These are phyloP conservation scores for Camponotus floridanus DNA, from an alignment of 1,140 invertebrate species.

Conservation along the genomic window DNA sequence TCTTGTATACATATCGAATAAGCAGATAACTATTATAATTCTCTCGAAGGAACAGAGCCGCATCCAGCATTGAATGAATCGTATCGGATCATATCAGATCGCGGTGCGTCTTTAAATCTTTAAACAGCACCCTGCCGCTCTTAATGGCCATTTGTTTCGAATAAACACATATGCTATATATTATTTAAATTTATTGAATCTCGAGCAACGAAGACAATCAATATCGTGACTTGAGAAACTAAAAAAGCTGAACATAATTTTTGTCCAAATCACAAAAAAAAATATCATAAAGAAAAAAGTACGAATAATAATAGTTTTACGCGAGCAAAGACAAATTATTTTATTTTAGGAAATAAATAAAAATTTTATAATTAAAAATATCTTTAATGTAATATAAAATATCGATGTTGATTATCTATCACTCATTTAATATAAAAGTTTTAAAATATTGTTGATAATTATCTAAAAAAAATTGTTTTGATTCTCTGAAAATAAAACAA, in stretches of 20 bases:
- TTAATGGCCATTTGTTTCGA: not conserved
- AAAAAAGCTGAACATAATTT: too few species aligned
- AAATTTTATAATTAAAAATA: too few species aligned
- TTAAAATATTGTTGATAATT: too few species aligned
- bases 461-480: too few species aligned
- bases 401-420: too few species aligned
- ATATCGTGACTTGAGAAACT: not conserved
- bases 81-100: not conserved
- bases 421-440: too few species aligned
- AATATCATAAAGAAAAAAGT: not conserved
- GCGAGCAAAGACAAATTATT: conserved; percentile 1
- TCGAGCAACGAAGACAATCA: not conserved
- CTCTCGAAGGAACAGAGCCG: not conserved
- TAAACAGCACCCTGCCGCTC: not conserved
- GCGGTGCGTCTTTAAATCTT: not conserved
- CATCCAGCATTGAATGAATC: not conserved
- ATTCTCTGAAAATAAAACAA: too few species aligned
- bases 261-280: not conserved
- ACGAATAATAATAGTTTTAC: too few species aligned
- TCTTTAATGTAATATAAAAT: too few species aligned
- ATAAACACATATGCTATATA: not conserved
- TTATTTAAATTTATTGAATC: not conserved
- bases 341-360: not conserved
- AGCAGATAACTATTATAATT: not conserved
- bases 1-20: not conserved